Evolutionary conservation across 1,140 invertebrate species (phyloP).

Genomic region (Brachionus rubens): DNA sequence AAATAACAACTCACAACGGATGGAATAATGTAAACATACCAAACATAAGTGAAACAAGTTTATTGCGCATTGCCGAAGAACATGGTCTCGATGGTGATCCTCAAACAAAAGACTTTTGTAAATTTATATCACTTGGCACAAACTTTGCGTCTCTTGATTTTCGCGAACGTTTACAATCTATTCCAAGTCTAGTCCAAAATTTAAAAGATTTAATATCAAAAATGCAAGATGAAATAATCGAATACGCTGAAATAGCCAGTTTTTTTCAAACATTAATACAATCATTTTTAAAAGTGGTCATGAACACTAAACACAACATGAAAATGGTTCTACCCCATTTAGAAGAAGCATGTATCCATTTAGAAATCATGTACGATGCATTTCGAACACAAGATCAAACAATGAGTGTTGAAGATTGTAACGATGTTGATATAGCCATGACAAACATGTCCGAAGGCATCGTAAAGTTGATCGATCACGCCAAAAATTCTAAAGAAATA

Average conservation of each 20-base stretch:
- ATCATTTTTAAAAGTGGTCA: conserved; percentile 34
- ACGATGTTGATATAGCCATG: conserved; percentile 33
- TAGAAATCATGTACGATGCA: conserved; percentile 8
- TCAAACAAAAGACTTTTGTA: conserved; percentile 14
- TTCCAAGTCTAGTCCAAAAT: conserved; percentile 5
- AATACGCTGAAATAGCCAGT: conserved; percentile 41
- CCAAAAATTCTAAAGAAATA: conserved; percentile 11
- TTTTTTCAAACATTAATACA: conserved; percentile 32
- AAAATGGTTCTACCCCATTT: conserved; percentile 28
- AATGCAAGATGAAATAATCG: conserved; percentile 21
- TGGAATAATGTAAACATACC: neutral
- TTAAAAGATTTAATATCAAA: neutral
- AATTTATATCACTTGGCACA: conserved; percentile 33
- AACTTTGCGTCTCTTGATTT: conserved; percentile 39
- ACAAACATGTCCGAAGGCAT: conserved; percentile 16
- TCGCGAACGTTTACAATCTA: neutral
- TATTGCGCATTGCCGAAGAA: conserved; percentile 1
- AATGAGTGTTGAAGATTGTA: neutral
- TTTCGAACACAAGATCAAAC: neutral
- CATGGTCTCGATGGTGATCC: conserved; percentile 9
- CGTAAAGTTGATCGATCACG: neutral
- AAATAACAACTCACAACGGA: conserved; percentile 5
- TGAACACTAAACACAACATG: conserved; percentile 41
- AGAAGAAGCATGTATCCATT: conserved; percentile 6
- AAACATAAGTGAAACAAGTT: conserved; percentile 6